A percentile compares a stretch with the other conserved stretches of the same genome.
Evolutionary conservation across 2,113 vertebrate genomes (phyloP).

Genomic region (Apus apus): DNA sequence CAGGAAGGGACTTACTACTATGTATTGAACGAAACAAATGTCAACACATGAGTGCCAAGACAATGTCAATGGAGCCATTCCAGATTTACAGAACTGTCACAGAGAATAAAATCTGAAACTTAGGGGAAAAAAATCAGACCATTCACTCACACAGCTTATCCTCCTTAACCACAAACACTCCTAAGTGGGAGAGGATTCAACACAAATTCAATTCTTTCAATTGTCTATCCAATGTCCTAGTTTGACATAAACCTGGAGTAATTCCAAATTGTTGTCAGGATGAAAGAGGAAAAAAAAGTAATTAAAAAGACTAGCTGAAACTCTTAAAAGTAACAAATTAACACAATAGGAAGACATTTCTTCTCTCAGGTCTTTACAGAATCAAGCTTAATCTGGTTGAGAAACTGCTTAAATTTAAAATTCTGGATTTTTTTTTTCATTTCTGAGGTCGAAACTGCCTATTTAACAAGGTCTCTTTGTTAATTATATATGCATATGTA

Average conservation of each 20-base stretch:
- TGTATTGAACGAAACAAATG: conserved; percentile 9
- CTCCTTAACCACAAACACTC: background rate
- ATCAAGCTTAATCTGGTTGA: background rate
- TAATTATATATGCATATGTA: background rate
- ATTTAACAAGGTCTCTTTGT: conserved; percentile 10
- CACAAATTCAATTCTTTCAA: background rate
- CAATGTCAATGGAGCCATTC: background rate
- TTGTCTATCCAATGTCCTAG: background rate
- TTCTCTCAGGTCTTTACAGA: background rate
- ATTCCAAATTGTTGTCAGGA: background rate
- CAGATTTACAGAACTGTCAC: background rate
- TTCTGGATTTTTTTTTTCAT: background rate
- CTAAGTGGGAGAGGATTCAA: background rate
- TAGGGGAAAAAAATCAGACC: background rate
- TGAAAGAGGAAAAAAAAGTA: background rate
- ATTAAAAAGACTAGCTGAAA: background rate
- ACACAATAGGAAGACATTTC: background rate
- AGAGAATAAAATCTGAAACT: background rate
- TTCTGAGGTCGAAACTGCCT: background rate
- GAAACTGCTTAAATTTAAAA: background rate
- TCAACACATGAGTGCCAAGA: background rate
- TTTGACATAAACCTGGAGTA: background rate
- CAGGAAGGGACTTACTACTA: background rate
- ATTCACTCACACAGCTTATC: background rate
- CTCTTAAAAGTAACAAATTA: background rate